Base-by-base conservation (phyloP, 2,797 vertebrate genomes). In the Pseudotriccus pelzelni region DNA sequence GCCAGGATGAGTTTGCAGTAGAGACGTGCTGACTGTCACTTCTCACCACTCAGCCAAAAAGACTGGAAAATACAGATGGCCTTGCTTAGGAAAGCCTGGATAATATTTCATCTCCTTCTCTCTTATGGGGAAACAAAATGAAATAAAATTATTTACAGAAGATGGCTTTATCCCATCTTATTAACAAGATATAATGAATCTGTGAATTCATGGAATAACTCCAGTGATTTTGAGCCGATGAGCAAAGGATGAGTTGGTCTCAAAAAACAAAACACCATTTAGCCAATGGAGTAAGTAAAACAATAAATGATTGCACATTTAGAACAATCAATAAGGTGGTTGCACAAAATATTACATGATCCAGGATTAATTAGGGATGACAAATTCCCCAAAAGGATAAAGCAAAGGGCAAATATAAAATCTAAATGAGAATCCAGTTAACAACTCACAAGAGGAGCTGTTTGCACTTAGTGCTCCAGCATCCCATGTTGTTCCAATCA, bases 351-450 rank as follows among this genome's bases (percentile, higher is more conserved):
- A 86, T 87, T 76, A 34, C 63, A 91, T 69, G 80, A 89, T 74
- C 73, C 27, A 68, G 83, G 79, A 96, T 94, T 94, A 92, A 90
- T 96, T 87, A 93, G 43, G 68, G 75, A 85, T 93, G 93, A 89
- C 47, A 93, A 81, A 91, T 89, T 87, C 55, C 55, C 15, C 17
- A 13, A 56, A 72, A 93, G 62, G 46, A 64, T 64, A 73, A 85
- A 91, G 69, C 52, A 60, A 2, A 49, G 43, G 30, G 44, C 32
- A 82, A 85, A 79, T 74, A 47, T 25, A 76, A 95, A 80, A 73
- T 46, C 74, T 79, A 84, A 80, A 77, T 60, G 44, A 90, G 76
- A 93, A 66, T 69, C 46, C 75, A 87, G 60, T 80, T 77, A 80
- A 59, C 58, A 80, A 49, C 39, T 81, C 78, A 52, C 34, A 36